Evolutionary conservation across 1,140 invertebrate species (phyloP), one percentile per base, ranked within the genome.

Genomic region (Papilio machaon): DNA sequence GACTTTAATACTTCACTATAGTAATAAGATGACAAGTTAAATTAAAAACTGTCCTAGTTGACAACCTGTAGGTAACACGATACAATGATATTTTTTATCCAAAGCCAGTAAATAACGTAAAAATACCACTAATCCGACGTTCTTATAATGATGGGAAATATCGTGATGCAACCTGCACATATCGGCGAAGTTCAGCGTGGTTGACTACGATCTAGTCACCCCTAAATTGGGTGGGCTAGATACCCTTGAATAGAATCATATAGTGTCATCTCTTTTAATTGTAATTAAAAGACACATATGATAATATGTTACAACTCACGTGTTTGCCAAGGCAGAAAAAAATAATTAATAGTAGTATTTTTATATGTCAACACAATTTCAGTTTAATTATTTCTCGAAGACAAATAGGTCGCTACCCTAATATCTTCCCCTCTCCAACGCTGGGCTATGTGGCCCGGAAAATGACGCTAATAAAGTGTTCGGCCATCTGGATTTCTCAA

Each of bases 401-500:
- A 74, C 19, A 74, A 74, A 74, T 74, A 74, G 13, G 73, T 74
- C 73, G 43, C 73, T 47, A 74, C 17, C 46, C 38, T 74, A 46
- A 74, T 74, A 74, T 47, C 46, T 74, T 47, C 73, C 73, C 73
- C 73, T 74, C 73, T 5, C n/a, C 19, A 8, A 19, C 38, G n/a
- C 46, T 47, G 73, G 47, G 73, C 73, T 74, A 74, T 74, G 73
- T 47, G 73, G 73, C 73, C 38, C 46, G 73, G 73, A 74, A 74
- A 74, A 74, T 74, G 73, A 74, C 46, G 43, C 74, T 76, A 76
- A 76, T 76, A 76, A 76, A 76, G 74, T 30, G 74, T 76, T 76
- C 46, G 74, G 74, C 74, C 74, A 76, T 76, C 74, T 76, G 74
- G 74, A 49, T 76, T 76, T 76, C 74, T 76, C 74, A 49, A 76